A percentile compares a stretch with the other conserved stretches of the same genome.
Conservation (phyloP, 2,113 vertebrate species). For the Sigmodon hispidus region DNA sequence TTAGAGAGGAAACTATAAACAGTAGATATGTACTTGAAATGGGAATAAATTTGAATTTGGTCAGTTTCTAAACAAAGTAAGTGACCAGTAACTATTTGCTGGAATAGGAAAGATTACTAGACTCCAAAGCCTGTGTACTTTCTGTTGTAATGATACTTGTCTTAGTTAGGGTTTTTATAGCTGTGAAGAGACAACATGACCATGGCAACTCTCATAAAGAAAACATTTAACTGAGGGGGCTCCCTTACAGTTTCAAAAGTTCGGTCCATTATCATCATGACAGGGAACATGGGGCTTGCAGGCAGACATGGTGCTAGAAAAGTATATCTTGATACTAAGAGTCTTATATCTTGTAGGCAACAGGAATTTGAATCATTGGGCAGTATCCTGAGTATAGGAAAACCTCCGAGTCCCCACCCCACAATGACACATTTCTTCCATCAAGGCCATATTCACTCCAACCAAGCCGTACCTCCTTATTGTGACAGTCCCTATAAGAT, state of each 20-base stretch:
- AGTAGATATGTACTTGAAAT: neutral
- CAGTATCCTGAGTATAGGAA: neutral
- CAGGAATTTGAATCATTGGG: neutral
- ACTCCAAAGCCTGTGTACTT: neutral
- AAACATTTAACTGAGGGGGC: neutral
- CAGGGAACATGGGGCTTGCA: neutral
- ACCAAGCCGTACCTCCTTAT: neutral
- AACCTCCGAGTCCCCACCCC: neutral
- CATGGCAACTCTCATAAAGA: neutral
- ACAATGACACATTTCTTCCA: neutral
- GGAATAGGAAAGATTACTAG: neutral
- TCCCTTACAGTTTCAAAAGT: neutral
- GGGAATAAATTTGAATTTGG: neutral
- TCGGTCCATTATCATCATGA: neutral
- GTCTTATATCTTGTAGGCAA: neutral
- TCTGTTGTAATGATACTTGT: slow-evolving; percentile 35
- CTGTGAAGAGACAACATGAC: neutral
- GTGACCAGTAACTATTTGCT: neutral
- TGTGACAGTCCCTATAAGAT: neutral
- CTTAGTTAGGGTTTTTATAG: neutral
- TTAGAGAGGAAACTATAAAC: neutral
- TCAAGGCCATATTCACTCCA: neutral
- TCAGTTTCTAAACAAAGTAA: neutral
- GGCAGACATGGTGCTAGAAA: neutral
- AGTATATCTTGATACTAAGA: neutral